Evolutionary conservation across 2,113 vertebrate species (phyloP).

Genomic region (Pseudorectes ferrugineus): DNA sequence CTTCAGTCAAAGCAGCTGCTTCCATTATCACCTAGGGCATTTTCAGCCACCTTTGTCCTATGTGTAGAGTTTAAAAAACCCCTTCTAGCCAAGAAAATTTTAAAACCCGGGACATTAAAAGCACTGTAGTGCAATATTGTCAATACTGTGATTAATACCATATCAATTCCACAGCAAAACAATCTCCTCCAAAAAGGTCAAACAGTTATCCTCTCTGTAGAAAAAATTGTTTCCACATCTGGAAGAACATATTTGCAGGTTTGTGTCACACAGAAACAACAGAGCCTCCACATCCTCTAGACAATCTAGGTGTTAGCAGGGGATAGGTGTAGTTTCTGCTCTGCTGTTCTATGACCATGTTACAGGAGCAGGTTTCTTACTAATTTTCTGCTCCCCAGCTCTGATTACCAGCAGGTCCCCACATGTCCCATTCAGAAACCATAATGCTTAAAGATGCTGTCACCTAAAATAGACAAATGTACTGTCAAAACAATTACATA

Average conservation of each 20-base stretch:
- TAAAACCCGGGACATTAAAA: background rate
- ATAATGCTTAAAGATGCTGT: background rate
- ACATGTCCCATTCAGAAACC: background rate
- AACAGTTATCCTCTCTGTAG: background rate
- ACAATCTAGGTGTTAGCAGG: background rate
- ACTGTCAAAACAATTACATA: background rate
- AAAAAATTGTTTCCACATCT: background rate
- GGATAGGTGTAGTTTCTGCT: background rate
- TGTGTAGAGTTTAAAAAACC: rapidly evolving
- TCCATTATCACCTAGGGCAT: background rate
- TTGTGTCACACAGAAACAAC: background rate
- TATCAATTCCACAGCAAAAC: background rate
- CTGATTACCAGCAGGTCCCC: background rate
- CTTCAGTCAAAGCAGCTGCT: background rate
- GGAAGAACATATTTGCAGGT: background rate
- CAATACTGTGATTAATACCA: background rate
- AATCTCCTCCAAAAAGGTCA: background rate
- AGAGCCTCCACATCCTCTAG: background rate
- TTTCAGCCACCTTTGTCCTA: background rate
- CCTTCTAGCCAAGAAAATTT: background rate
- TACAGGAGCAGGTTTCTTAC: background rate
- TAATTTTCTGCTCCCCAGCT: background rate
- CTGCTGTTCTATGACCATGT: background rate
- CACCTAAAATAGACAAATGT: background rate
- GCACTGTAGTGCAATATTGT: background rate